Evolutionary conservation across 2,888 invertebrate species (phyloP), one percentile per base, ranked within the genome.

Genomic region (Allacma fusca): DNA sequence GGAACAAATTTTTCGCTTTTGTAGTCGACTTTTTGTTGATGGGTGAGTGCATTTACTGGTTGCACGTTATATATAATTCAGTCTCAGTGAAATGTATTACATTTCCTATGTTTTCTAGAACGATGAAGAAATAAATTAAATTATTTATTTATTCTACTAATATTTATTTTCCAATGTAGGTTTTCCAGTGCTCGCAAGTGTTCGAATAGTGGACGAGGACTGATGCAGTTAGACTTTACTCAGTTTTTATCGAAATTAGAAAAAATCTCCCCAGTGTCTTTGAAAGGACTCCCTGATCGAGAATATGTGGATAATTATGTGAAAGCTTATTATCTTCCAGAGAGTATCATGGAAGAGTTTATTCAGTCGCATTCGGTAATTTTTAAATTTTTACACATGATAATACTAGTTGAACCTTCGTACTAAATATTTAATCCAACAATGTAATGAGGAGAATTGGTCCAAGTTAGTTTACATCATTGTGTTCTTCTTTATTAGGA

Each of bases 161-260:
- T 43, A 26, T 69, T 44, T 77, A 80, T 28, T 85, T 87, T 87
- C 28, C 87, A 87, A 89, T n/a, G n/a, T n/a, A n/a, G 94, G 40
- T 97, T 94, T 88, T 92, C 96, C 0, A 93, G 92, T 85, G 94
- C 95, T 0, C 95, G 93, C 80, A 97, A 96, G 86, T 99, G 99
- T 87, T 94, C 96, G 0, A 96, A 96, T 84, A 98, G 96, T 28
- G 99, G 99, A 0, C 89, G 99, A 57, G 98, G 97, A 0, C 87
- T 99, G 13, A 99, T 99, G 98, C 98, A 98, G 86, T 88, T 99
- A 26, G 99, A 99, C 88, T 98, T 96, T 85, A 94, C 96, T 9
- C 98, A 98, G 86, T 91, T 98, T 80, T 91, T 96, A 82, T 92
- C 94, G 26, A 96, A 97, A 86, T 89, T 96, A 73, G 97, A 98